Evolutionary conservation across 2,113 vertebrate genomes (phyloP), one percentile per base, ranked within the genome.

Genomic region (Passerina amoena): DNA sequence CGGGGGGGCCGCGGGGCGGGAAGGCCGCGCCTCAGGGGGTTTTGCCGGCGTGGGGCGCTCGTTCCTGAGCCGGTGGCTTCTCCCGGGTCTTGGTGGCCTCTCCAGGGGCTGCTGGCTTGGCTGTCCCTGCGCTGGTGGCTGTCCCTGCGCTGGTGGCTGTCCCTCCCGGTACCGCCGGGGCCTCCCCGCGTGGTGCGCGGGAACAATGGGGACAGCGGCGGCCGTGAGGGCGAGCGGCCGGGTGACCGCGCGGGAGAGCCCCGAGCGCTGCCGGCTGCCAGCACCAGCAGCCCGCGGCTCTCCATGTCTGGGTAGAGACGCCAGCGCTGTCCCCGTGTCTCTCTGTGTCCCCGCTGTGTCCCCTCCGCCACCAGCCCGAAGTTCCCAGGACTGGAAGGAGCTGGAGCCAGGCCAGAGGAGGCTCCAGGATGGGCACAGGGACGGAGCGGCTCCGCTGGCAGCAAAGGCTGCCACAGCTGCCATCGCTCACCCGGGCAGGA

Each of bases 271-370:
- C 42, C n/a, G 7, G 4, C 40, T 4, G 48, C n/a, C 30, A 8
- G 35, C 57, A 9, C 19, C 38, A 1, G 17, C 6, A 6, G 12
- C 12, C 18, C 12, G 54, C 33, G 15, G 21, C 37, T 48, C 47
- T 20, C n/a, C 14, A 13, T 5, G 20, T 7, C 5, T 5, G 15
- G 6, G 3, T 1, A 12, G 85, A 17, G 35, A 8, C 1, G 22
- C 21, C 35, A 9, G 27, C 8, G 11, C 35, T 31, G 44, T 20
- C 20, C 24, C 17, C 3, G 2, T 12, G 56, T 27, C 12, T 42
- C 25, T 12, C 8, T 12, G 5, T 5, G 7, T 31, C n/a, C 3
- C 17, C 0, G 38, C 5, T 27, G 2, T 31, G 40, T 17, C 6
- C 8, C 5, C 11, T 9, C 14, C 14, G 38, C 38, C 38, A 38